These are phyloP conservation scores for Elysia crispata DNA, from an alignment of 2,888 invertebrate species.

Conservation along the genomic window DNA sequence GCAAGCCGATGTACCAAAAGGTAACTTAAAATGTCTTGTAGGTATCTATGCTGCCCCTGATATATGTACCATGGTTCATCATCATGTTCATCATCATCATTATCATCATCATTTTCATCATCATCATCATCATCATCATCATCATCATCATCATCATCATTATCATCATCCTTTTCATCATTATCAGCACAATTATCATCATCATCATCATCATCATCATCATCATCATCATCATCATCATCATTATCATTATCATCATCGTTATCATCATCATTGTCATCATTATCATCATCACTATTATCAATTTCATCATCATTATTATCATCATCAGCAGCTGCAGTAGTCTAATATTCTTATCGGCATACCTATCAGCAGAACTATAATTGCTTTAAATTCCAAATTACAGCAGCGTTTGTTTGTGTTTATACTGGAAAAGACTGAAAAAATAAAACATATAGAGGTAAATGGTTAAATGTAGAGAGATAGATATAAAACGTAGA, in stretches of 20 bases:
- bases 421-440: too few species aligned
- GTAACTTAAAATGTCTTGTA: too few species aligned
- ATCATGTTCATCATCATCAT: slow-evolving; percentile 16
- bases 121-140: slow-evolving; percentile 14
- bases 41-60: too few species aligned
- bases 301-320: too few species aligned
- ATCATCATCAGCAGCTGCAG: too few species aligned
- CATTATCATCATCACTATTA: too few species aligned
- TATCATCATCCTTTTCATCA: slow-evolving; percentile 36
- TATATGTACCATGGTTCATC: too few species aligned
- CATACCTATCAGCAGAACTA: too few species aligned
- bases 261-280: not conserved
- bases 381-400: too few species aligned
- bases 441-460: not conserved
- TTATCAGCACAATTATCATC: slow-evolving; percentile 36
- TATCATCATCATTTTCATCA: slow-evolving; percentile 24
- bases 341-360: too few species aligned
- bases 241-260: slow-evolving; percentile 32
- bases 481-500: slow-evolving; percentile 19
- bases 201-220: slow-evolving; percentile 34
- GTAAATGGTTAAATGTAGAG: slow-evolving; percentile 6
- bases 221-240: slow-evolving; percentile 17
- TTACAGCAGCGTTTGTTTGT: too few species aligned
- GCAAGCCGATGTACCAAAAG: too few species aligned
- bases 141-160: slow-evolving; percentile 19